Conservation (phyloP, 2,113 vertebrate species). For the Grus americana region DNA sequence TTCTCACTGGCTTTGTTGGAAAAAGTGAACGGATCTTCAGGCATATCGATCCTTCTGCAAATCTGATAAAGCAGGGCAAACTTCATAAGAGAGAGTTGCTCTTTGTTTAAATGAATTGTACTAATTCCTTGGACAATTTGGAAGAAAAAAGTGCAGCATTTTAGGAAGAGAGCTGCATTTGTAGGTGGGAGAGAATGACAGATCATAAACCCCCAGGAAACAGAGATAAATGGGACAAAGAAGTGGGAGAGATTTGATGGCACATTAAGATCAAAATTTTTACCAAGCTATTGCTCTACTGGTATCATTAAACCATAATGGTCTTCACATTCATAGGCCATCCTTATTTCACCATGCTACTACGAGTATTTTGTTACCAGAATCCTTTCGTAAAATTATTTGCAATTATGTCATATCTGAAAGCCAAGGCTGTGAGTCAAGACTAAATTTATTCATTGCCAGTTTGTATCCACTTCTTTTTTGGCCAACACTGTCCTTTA, state of each 20-base stretch:
- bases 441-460: conserved; percentile 10
- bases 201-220: background rate
- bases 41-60: background rate
- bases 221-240: background rate
- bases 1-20: background rate
- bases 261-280: background rate
- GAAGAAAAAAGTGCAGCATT: background rate
- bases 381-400: background rate
- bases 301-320: background rate
- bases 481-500: background rate
- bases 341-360: background rate
- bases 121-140: background rate
- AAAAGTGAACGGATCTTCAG: background rate
- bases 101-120: background rate
- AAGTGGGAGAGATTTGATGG: background rate
- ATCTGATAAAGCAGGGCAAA: background rate
- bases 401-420: conserved; percentile 1
- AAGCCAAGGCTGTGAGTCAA: background rate
- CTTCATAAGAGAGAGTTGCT: background rate
- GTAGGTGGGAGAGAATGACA: background rate
- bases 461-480: conserved; percentile 33
- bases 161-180: background rate
- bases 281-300: background rate
- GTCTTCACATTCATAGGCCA: background rate
- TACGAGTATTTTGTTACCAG: background rate